Base-by-base conservation (phyloP, 1,140 invertebrate species). In the Myzus persicae region DNA sequence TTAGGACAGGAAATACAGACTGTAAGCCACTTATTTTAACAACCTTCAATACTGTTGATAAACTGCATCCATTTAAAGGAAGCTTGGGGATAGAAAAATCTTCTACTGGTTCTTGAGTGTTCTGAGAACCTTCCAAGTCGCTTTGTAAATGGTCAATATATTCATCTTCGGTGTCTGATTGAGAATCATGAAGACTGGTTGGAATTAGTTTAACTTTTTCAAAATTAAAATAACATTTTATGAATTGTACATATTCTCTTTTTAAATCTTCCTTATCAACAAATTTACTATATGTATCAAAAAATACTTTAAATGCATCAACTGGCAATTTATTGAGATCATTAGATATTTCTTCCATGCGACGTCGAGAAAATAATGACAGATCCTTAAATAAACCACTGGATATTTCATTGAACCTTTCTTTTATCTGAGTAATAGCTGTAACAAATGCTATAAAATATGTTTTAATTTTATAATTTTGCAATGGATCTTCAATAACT, bases 161-260 rank as follows among this genome's bases (percentile, higher is more conserved):
- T 40, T 7, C 81, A 36, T 76, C 67, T n/a, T 76, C 67, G 31
- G n/a, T 76, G n/a, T 36, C n/a, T 76, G n/a, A 36, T 36, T 76
- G 31, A 82, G 38, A 82, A 38, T 24, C 36, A 82, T 82, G 81
- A 82, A 82, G 38, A 76, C 8, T 31, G 24, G 9, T 67, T n/a
- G 81, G 81, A 7, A 82, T 6, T 38, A 82, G 36, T 38, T 82
- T 82, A 18, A 82, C 81, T 82, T 82, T 40, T 82, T 82, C 81
- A 82, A 82, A 82, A 38, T 82, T 36, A 38, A 82, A 40, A 82
- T 82, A 82, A 82, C 81, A 22, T 82, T 82, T 82, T 40, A 38
- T 40, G 22, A 82, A 82, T 38, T 82, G 81, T 38, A 40, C 18
- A 82, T 82, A 82, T 82, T 82, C 81, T 36, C 81, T 82, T 82